phyloP scores from a whole-genome alignment of 2,113 vertebrate species.

The Camelus dromedarius region DNA sequence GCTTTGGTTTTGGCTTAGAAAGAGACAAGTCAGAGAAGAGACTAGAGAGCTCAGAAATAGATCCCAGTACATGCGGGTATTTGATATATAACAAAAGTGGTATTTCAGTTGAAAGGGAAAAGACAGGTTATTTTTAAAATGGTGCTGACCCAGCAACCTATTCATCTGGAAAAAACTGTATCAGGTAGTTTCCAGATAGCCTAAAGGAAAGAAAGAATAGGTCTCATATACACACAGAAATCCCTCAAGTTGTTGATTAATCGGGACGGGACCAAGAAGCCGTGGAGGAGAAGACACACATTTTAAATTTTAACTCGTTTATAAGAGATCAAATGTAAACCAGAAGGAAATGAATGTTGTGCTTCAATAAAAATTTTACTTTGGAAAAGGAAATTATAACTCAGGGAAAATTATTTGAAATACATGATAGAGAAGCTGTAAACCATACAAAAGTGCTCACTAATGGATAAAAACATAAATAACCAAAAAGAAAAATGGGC shows the following conservation, averaged over 20 bases:
- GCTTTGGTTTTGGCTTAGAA: conserved; percentile 30
- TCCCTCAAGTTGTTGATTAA: neutral
- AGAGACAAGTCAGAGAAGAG: conserved; percentile 14
- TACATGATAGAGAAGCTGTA: neutral
- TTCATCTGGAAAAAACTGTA: neutral
- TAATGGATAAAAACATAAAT: neutral
- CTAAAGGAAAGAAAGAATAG: neutral
- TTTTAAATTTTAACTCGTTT: neutral
- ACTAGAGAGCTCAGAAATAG: conserved; percentile 53
- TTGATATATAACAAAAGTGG: conserved; percentile 44
- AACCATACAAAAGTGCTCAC: neutral
- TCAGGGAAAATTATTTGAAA: neutral
- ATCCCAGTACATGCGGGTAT: neutral
- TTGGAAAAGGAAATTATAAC: neutral
- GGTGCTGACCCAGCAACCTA: neutral
- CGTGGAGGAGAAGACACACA: neutral
- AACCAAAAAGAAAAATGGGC: neutral
- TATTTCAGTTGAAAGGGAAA: conserved; percentile 48
- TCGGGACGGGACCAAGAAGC: neutral
- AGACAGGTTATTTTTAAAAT: conserved; percentile 36
- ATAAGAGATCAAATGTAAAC: neutral
- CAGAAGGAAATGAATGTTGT: neutral
- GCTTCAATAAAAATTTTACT: neutral
- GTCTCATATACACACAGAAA: neutral
- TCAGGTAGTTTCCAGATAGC: conserved; percentile 6